Conservation (phyloP, 2,113 vertebrate species). For the Arothron firmamentum region DNA sequence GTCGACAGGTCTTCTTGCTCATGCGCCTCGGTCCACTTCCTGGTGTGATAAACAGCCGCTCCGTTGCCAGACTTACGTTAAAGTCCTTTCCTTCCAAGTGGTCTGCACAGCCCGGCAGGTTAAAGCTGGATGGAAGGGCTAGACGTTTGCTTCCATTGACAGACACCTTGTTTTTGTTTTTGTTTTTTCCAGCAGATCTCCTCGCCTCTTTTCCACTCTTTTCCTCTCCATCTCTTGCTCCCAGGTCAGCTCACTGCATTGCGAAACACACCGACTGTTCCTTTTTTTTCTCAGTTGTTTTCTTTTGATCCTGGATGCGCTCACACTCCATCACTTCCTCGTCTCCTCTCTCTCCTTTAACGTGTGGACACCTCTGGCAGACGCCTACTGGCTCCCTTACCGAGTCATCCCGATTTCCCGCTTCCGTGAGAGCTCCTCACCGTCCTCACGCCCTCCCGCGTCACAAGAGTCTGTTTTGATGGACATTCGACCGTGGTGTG, state of each 20-base stretch:
- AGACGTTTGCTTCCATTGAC: constrained; percentile 27
- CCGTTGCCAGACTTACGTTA: constrained; percentile 31
- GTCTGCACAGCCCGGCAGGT: constrained; percentile 16
- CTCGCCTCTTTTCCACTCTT: constrained; percentile 3
- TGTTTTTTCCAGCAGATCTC: not conserved
- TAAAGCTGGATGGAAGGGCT: constrained; percentile 9
- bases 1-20: not conserved
- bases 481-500: constrained; percentile 30
- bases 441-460: too few relatives aligned
- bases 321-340: not conserved
- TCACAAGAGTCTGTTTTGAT: constrained; percentile 9
- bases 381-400: constrained; percentile 10
- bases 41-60: constrained; percentile 24
- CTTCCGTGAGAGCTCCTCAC: too few relatives aligned
- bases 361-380: constrained; percentile 37
- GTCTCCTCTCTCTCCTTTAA: constrained; percentile 6
- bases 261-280: constrained; percentile 20
- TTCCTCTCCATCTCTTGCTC: constrained; percentile 18
- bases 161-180: constrained; percentile 20
- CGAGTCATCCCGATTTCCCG: not conserved
- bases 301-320: constrained; percentile 25
- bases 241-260: constrained; percentile 18
- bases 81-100: constrained; percentile 37
- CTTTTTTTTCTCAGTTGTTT: constrained; percentile 9
- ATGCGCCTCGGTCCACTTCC: not conserved